A percentile compares a stretch with the other conserved stretches of the same genome.
Evolutionary conservation across 2,888 invertebrate genomes (phyloP).

Genomic region (Drosophila kanekoi): DNA sequence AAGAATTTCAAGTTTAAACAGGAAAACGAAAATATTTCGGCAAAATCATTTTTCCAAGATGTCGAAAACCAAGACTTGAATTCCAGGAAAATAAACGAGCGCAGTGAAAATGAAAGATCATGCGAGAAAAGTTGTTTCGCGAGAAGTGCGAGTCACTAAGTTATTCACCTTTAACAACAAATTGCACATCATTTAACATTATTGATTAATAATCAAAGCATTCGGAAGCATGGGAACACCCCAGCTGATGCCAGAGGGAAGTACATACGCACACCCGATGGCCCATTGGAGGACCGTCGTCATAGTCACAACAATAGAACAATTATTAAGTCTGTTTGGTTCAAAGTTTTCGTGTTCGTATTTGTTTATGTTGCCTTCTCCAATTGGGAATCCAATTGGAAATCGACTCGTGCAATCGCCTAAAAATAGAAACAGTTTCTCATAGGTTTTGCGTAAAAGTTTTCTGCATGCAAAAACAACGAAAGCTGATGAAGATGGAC

Average conservation of each 20-base stretch:
- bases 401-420: constrained; percentile 68
- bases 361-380: constrained; percentile 46
- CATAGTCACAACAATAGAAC: constrained; percentile 64
- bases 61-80: constrained; percentile 1
- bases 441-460: constrained; percentile 23
- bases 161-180: constrained; percentile 33
- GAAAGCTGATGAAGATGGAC: neutral
- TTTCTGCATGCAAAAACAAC: constrained; percentile 30
- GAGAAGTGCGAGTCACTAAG: constrained; percentile 14
- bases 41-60: constrained; percentile 26
- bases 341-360: constrained; percentile 18
- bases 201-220: constrained; percentile 33
- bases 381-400: constrained; percentile 12
- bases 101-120: constrained; percentile 1
- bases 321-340: constrained; percentile 68
- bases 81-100: constrained; percentile 30
- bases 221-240: constrained; percentile 24
- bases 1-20: constrained; percentile 4
- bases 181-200: constrained; percentile 57
- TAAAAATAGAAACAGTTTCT: constrained; percentile 59
- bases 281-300: constrained; percentile 46
- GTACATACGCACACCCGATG: neutral
- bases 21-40: constrained; percentile 22
- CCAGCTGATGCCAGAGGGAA: constrained; percentile 2
- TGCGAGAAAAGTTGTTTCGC: constrained; percentile 27